Base-by-base conservation (phyloP, 2,888 invertebrate genomes). In the Esperia sulphurella region DNA sequence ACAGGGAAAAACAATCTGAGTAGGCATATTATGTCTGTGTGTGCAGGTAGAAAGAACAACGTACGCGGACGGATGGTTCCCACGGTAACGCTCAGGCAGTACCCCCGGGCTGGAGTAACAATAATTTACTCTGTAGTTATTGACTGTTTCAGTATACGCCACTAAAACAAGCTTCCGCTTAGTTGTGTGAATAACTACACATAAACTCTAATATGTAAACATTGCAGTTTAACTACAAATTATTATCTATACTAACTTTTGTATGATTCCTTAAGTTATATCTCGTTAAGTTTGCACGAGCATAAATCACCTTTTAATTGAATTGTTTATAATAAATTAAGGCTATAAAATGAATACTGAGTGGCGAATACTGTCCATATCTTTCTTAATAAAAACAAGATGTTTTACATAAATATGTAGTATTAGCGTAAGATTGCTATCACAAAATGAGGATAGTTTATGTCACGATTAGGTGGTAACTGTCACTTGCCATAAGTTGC, bases 51-150 rank as follows among this genome's bases (percentile, higher is more conserved):
- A 53, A 63, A 60, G 63, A 71, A 69, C 61, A 62, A 59, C 61
- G 57, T 56, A 56, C 59, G 62, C 63, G 63, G 57, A 54, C 57
- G 63, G 65, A 65, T 69, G 63, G 72, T 84, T 85, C 83, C 82
- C 82, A 84, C 84, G 83, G 78, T 75, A 74, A 79, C 75, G 68
- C 70, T 63, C 63, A 62, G 65, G 59, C 59, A 64, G 63, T n/a
- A n/a, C 35, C 9, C n/a, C 35, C n/a, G 58, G 68, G 64, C 62
- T 67, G 61, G 63, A 75, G 60, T 71, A 69, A 72, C 71, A 77
- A 75, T 77, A 70, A 80, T 81, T 76, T 72, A 69, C 72, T 69
- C 63, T 61, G 61, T 64, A 71, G 67, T 68, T 65, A 76, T 74
- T 71, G 68, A 71, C 65, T 71, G 62, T 66, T 74, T 64, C 64